Conservation (phyloP, 2,888 invertebrate genomes). For the Volucella inanis region DNA sequence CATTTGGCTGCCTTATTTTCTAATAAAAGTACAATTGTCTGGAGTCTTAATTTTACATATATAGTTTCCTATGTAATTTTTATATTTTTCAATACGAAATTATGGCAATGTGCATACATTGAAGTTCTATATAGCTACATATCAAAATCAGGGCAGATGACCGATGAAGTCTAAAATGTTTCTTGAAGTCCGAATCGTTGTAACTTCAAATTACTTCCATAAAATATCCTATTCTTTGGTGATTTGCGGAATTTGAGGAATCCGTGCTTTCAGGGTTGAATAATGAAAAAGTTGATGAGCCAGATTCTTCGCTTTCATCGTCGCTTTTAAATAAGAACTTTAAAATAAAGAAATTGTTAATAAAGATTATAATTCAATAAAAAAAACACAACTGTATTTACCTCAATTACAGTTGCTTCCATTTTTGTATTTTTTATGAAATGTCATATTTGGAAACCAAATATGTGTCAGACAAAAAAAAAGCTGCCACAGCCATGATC, state of each 20-base stretch:
- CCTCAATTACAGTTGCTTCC: constrained; percentile 7
- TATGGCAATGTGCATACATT: background rate
- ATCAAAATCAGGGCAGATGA: constrained; percentile 23
- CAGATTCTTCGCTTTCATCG: constrained; percentile 11
- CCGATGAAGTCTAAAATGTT: background rate
- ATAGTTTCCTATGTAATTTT: no score
- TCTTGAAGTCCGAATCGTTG: constrained; percentile 2
- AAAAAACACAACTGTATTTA: background rate
- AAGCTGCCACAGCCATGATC: background rate
- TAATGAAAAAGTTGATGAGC: background rate
- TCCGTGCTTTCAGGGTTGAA: constrained; percentile 1
- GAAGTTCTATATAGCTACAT: background rate
- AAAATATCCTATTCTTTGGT: constrained; percentile 5
- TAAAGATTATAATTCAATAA: background rate
- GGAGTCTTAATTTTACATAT: no score
- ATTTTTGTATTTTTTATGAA: background rate
- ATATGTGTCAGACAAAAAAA: background rate
- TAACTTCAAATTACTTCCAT: background rate
- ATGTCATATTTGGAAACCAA: constrained; percentile 16
- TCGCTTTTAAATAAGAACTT: constrained; percentile 15
- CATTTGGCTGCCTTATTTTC: no score
- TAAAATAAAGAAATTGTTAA: constrained; percentile 1
- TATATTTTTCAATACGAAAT: no score
- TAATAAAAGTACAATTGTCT: no score
- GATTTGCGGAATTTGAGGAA: background rate